Base-by-base conservation (phyloP, 92 coral and sea anemone species). In the Ricordea florida region DNA sequence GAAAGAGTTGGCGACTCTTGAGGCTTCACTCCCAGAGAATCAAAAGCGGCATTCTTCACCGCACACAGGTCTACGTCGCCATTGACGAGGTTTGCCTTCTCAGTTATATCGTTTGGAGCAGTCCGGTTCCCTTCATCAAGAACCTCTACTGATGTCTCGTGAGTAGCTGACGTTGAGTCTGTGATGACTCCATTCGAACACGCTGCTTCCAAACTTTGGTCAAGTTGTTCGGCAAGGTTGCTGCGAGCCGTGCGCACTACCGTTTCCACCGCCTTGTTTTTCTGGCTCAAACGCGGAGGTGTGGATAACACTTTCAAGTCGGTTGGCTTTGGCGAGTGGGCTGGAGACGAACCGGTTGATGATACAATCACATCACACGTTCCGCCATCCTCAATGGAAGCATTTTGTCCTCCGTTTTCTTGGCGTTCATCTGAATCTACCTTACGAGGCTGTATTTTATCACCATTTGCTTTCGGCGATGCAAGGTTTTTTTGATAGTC, bases 311-410 rank as follows among this genome's bases (percentile, higher is more conserved):
- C 62, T 18, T 58, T 46, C 35, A 96, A 53, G 43, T 92, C 92
- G 43, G 81, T 83, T 25, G 97, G 97, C 50, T 82, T 68, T 0
- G 99, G 99, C 3, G 99, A 96, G 69, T 83, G 86, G 21, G 97
- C 90, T 6, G 99, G 97, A 8, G 99, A 96, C 11, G 99, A 96
- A 50, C 99, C 99, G 23, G 90, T 90, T 17, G 99, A 96, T 35
- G 99, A 96, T 21, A 92, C 77, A 41, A 96, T 78, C 46, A 96
- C 86, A 33, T 92, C 99, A 27, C 62, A 65, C 43, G 74, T 75
- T 10, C 40, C 44, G 16, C 50, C 70, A 10, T 53, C 63, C 8
- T 58, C 16, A 32, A 27, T 65, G 22, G 60, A 3, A 35, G 42
- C 17, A 22, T 43, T 76, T 46, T 14, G 49, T n/a, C 66, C 78